Percentiles rank a stretch among this genome's conserved stretches.
Conservation (phyloP, 2,113 vertebrate genomes). For the Chaetorhynchus papuensis region DNA sequence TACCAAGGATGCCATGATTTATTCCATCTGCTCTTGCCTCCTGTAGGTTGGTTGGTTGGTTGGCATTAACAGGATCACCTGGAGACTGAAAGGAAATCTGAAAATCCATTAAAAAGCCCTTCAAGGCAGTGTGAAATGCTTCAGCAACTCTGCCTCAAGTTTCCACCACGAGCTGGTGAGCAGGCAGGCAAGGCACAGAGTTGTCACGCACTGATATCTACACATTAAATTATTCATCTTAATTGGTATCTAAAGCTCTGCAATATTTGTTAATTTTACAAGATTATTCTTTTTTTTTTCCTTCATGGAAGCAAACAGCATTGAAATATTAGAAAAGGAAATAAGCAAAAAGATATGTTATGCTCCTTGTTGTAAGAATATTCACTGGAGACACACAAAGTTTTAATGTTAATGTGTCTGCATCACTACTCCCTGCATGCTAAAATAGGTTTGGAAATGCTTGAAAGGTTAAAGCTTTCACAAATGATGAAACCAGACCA, state of each 20-base stretch:
- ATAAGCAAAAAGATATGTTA: neutral
- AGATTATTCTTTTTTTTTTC: neutral
- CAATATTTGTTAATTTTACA: slow-evolving; percentile 5
- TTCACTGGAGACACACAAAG: slow-evolving; percentile 47
- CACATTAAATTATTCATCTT: slow-evolving; percentile 18
- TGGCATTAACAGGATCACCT: neutral
- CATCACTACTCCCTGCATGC: slow-evolving; percentile 43
- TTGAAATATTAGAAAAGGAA: slow-evolving; percentile 19
- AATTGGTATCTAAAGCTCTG: slow-evolving; percentile 15
- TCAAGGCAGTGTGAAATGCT: neutral
- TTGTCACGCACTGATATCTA: neutral
- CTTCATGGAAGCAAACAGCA: neutral
- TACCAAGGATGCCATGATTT: neutral
- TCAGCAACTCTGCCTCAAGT: neutral
- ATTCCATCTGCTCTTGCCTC: neutral
- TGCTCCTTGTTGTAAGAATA: slow-evolving; percentile 23
- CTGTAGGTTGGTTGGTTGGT: neutral
- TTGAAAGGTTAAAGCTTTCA: slow-evolving; percentile 65
- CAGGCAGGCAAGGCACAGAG: neutral
- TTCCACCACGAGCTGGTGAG: neutral
- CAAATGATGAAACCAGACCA: slow-evolving; percentile 50
- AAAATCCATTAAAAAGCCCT: neutral
- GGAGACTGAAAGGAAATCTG: slow-evolving; percentile 17
- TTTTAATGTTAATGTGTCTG: slow-evolving; percentile 56
- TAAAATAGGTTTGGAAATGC: slow-evolving; percentile 52